These are phyloP conservation scores for Sphaerodactylus townsendi DNA, from an alignment of 2,113 vertebrate genomes.

Conservation along the genomic window DNA sequence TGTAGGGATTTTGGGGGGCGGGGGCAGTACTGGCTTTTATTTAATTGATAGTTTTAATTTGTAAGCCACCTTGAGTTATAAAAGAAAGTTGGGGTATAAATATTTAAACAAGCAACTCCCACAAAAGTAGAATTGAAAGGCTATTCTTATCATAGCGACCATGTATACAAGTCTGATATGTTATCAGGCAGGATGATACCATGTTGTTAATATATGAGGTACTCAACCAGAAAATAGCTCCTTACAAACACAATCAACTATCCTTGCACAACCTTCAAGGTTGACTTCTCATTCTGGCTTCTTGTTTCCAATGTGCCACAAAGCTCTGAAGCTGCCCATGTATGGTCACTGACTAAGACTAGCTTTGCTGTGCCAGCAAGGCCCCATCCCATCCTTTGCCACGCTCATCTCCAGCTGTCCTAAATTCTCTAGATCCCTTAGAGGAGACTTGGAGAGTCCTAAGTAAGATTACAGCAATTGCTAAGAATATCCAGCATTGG, in stretches of 20 bases:
- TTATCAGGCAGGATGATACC: neutral
- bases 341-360: conserved; percentile 49
- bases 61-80: no score
- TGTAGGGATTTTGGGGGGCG: no score
- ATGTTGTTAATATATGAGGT: neutral
- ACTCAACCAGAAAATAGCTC: neutral
- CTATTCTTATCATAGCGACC: neutral
- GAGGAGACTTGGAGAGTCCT: conserved; percentile 42
- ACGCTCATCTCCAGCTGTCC: conserved; percentile 58
- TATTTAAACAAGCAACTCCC: no score
- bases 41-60: no score
- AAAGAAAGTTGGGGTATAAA: no score
- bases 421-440: conserved; percentile 62
- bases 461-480: conserved; percentile 51
- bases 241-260: neutral
- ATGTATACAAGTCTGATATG: neutral
- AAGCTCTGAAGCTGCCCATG: conserved; percentile 45
- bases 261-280: neutral
- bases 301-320: neutral
- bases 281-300: conserved; percentile 22
- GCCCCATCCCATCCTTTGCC: conserved; percentile 33
- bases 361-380: conserved; percentile 18
- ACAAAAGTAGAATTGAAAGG: no score
- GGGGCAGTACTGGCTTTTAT: no score
- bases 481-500: conserved; percentile 57